Base-by-base conservation (phyloP, 1,140 invertebrate species). In the Atta texana region DNA sequence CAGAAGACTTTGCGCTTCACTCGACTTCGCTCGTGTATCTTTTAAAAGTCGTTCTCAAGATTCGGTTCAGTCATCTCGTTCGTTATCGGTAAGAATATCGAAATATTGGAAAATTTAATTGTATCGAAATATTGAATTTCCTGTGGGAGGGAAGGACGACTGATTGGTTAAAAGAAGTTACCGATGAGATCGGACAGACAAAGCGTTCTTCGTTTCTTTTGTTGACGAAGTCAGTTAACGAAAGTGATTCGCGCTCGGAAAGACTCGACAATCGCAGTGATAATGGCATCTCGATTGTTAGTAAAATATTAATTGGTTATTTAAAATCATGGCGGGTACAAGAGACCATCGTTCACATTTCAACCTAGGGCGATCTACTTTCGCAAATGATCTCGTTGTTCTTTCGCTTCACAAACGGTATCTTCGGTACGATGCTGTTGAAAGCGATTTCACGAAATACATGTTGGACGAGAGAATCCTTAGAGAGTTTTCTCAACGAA, bases 91-190 rank as follows among this genome's bases (percentile, higher is more conserved):
- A 85, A 64, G 21, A 66, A 80, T 85, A 77, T 85, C 84, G 84
- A 55, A 55, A 77, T 78, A 85, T 77, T 16, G 84, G 53, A 80
- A 78, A 75, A 84, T 84, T 75, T 84, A 84, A 84, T 84, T 84
- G 80, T 63, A 59, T 49, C 53, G 34, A 61, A 72, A 55, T 74
- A 74, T 84, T 74, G 80, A 57, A 84, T 75, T 74, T 63, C 14
- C 18, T 0, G 2, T 2, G 18, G 51, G 51, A 1, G 34, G 8
- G 34, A 1, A 34, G 55, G 4, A 57, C 12, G 63, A 44, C 28
- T 74, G 34, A 82, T 82, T 72, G 80, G 68, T 82, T 53, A 61
- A 59, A 14, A 24, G 53, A 82, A 74, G 55, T 61, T 68, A 61
- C 74, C 55, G 57, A 7, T 28, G 28, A 57, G 68, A 72, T 82